phyloP scores from a whole-genome alignment of 2,113 vertebrate species.

The Sceloporus undulatus region DNA sequence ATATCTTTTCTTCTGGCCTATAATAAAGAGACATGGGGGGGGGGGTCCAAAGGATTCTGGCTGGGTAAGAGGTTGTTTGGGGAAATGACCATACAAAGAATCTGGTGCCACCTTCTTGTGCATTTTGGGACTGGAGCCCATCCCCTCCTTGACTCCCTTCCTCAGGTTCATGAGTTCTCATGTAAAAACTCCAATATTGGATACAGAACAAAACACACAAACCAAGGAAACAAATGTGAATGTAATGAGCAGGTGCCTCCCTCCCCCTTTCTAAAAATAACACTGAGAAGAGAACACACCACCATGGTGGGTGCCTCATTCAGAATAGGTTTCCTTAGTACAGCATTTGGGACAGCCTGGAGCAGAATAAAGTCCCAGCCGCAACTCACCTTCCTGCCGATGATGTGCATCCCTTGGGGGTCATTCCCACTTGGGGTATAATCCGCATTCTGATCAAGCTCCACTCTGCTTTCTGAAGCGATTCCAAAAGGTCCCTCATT shows the following conservation, averaged over 20 bases:
- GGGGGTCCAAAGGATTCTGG: background rate
- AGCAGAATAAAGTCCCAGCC: background rate
- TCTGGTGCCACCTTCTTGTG: background rate
- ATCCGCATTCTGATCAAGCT: too few species aligned
- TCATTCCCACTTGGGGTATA: too few species aligned
- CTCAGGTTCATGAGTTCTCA: background rate
- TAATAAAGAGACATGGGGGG: too few species aligned
- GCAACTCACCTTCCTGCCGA: background rate
- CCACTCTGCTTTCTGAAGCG: too few species aligned
- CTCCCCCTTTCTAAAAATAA: background rate
- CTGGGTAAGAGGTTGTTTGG: background rate
- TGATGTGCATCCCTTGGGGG: background rate
- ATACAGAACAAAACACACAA: background rate
- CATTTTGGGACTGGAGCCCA: background rate
- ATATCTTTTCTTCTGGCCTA: too few species aligned
- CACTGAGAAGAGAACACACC: background rate
- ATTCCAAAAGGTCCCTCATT: too few species aligned
- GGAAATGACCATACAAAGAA: background rate
- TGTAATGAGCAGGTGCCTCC: background rate
- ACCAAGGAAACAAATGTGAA: too few species aligned
- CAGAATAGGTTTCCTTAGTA: background rate
- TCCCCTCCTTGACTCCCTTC: background rate
- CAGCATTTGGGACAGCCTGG: background rate
- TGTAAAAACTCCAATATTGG: background rate
- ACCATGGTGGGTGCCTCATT: background rate